Conservation (phyloP, 2,113 vertebrate genomes). For the Semicossyphus pulcher region DNA sequence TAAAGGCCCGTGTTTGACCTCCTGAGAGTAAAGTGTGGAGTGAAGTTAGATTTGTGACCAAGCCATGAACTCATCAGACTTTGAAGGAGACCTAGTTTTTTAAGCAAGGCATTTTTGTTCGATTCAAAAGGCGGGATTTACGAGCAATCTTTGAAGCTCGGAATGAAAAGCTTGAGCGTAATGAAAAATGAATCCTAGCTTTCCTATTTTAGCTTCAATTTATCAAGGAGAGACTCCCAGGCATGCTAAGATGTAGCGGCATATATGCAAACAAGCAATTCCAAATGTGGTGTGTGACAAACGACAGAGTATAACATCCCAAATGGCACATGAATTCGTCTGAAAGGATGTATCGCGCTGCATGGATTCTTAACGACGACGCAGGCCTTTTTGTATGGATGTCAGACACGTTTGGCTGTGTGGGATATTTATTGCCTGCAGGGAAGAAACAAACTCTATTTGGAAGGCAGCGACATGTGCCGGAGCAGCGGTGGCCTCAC, state of each 20-base stretch:
- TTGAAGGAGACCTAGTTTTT: slow-evolving; percentile 8
- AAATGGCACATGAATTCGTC: slow-evolving; percentile 53
- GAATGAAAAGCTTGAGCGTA: slow-evolving; percentile 23
- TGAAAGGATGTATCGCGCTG: slow-evolving; percentile 40
- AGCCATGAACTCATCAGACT: slow-evolving; percentile 41
- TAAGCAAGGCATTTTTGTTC: background rate
- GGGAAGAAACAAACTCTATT: slow-evolving; percentile 28
- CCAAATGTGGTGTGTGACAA: slow-evolving; percentile 35
- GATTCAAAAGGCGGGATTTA: slow-evolving; percentile 9
- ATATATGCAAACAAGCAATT: slow-evolving; percentile 37
- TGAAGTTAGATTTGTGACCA: slow-evolving; percentile 40
- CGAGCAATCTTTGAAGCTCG: slow-evolving; percentile 10
- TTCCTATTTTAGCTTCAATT: slow-evolving; percentile 50
- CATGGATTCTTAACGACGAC: slow-evolving; percentile 26
- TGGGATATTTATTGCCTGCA: slow-evolving; percentile 26
- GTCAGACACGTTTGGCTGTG: slow-evolving; percentile 11
- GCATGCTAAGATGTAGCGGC: slow-evolving; percentile 49
- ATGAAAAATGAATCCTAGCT: slow-evolving; percentile 45
- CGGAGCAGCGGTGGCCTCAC: background rate
- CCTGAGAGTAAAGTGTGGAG: slow-evolving; percentile 5
- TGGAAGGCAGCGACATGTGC: slow-evolving; percentile 6
- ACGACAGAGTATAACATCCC: slow-evolving; percentile 36
- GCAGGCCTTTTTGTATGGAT: slow-evolving; percentile 24
- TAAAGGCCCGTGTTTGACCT: slow-evolving; percentile 42
- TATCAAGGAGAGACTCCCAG: slow-evolving; percentile 45